Evolutionary conservation across 2,113 vertebrate species (phyloP), one percentile per base, ranked within the genome.

Genomic region (Lagopus muta): DNA sequence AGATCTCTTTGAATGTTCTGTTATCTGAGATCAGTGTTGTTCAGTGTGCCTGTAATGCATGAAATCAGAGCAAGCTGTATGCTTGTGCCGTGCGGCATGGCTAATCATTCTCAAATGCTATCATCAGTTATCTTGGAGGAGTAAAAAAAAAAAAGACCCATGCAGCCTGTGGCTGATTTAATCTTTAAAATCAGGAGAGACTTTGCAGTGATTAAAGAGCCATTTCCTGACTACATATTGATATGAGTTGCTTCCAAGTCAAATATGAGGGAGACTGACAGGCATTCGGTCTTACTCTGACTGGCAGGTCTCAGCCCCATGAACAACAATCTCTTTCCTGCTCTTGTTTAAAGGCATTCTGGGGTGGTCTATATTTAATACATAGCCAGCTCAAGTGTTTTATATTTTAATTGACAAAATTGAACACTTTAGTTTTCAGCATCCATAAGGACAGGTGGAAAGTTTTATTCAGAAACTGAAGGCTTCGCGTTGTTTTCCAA

Each of bases 181-280:
- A 96, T 97, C 94, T 97, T 93, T 84, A 89, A 90, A 96, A 96
- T 96, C 88, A 95, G 88, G 91, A 94, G 88, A 94, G 90, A 93
- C 89, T 94, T 94, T 91, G 40, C 92, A 95, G 85, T 94, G 94
- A 97, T 95, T 96, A 95, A 95, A 96, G 93, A 96, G 88, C 88
- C 67, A 82, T 97, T 98, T 97, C 92, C 95, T 96, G 77, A 82
- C 95, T 93, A 94, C 81, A 90, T 92, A 88, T 93, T 83, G 88
- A 95, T 97, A 94, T 75, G 69, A 92, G 75, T 64, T 93, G 55
- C 88, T 96, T 97, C 95, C 93, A 97, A 92, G 91, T 94, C 79
- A 89, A 93, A 78, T 86, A 80, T 43, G 75, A 93, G 79, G 88
- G 89, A 89, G 86, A 93, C 43, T 93, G 95, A 96, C 92, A 94